Evolutionary conservation across 2,113 vertebrate genomes (phyloP).

Genomic region (Zeus faber): DNA sequence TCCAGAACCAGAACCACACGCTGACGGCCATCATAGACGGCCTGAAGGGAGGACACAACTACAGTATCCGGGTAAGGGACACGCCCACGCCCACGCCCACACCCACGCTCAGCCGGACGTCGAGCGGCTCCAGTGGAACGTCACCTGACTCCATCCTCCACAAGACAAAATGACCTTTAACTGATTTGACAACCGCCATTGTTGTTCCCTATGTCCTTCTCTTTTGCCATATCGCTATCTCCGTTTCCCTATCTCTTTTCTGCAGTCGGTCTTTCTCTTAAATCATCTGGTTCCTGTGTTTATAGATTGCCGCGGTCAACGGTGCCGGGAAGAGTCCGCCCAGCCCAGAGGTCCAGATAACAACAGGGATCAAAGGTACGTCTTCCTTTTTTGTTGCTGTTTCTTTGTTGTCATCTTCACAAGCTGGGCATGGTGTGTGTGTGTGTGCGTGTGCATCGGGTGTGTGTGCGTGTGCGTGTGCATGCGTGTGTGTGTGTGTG

Average conservation of each 20-base stretch:
- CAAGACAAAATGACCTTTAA: too few species aligned
- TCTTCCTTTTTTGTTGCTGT: neutral
- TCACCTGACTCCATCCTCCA: too few species aligned
- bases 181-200: too few species aligned
- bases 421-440: too few species aligned
- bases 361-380: slow-evolving; percentile 92
- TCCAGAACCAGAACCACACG: slow-evolving; percentile 75
- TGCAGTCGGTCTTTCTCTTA: slow-evolving; percentile 8
- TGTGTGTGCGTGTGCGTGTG: slow-evolving; percentile 7
- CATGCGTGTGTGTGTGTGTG: slow-evolving; percentile 1
- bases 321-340: slow-evolving; percentile 89
- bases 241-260: neutral
- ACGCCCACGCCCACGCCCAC: neutral
- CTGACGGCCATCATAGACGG: slow-evolving; percentile 85
- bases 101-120: slow-evolving; percentile 3
- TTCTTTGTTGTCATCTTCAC: neutral
- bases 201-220: too few species aligned
- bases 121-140: too few species aligned
- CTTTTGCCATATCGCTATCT: too few species aligned
- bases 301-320: slow-evolving; percentile 90
- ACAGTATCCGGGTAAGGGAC: slow-evolving; percentile 85
- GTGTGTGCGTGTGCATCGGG: too few species aligned
- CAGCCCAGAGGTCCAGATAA: slow-evolving; percentile 85
- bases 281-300: slow-evolving; percentile 9
- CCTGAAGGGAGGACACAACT: slow-evolving; percentile 90